Base-by-base conservation (phyloP, 2,888 invertebrate species). In the Volucella inanis region DNA sequence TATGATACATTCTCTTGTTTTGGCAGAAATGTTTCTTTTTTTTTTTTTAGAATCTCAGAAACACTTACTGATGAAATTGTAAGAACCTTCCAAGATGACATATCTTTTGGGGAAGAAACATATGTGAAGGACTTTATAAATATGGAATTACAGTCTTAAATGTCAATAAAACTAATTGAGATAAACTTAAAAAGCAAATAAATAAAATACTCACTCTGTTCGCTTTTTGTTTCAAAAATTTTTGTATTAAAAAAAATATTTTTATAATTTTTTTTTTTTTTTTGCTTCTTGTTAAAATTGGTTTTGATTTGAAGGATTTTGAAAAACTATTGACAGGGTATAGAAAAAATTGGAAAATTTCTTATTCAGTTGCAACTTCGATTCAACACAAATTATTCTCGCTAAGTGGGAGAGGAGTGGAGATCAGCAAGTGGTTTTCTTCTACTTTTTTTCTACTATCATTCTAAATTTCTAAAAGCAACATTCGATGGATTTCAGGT, bases 91-190 rank as follows among this genome's bases (percentile, higher is more conserved):
- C 88, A 88, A 71, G 71, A 78, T 12, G 87, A 88, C 12, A 82
- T 89, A 22, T 87, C 86, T n/a, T 87, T 88, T 38, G 88, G 88
- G 8, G 89, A 89, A 68, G 87, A 88, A 18, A 87, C 87, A n/a
- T 89, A 88, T 67, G 87, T 89, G 15, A 74, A 87, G n/a, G 89
- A 89, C 57, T 89, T 89, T 72, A 87, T 89, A 43, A 87, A 88
- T 57, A 79, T 87, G 82, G 89, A 89, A 80, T 83, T 87, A 6
- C 87, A 87, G 50, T 84, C 75, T 10, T 88, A 67, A 87, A 62
- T 38, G 15, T 43, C 3, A 10, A 12, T 18, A 50, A 31, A 6
- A 38, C 10, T 45, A 18, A 43, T 15, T 72, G 12, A 14, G 12
- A 31, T 55, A 31, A 64, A 59, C 10, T 11, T 39, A 45, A 59